These are phyloP conservation scores for Odontamblyopus lacepedii DNA, from an alignment of 2,797 vertebrate species.

Conservation along the genomic window DNA sequence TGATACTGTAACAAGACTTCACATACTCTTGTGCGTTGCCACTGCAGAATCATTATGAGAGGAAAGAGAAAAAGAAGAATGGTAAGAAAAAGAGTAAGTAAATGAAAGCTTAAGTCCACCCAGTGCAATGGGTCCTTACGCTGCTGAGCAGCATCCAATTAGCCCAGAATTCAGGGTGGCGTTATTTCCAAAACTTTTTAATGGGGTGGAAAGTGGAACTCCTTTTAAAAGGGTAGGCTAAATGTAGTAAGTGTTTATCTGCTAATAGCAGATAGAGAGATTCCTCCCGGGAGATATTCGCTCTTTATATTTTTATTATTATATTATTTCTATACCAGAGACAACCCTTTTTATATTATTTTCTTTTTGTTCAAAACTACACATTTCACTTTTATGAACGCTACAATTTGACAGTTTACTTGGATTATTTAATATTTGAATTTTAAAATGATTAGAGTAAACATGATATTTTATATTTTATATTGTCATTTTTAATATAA, in stretches of 20 bases:
- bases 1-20: constrained; percentile 49
- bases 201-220: constrained; percentile 85
- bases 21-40: neutral
- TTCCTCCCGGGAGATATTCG: constrained; percentile 82
- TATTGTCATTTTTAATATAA: neutral
- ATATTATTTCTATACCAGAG: constrained; percentile 2
- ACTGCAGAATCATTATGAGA: neutral
- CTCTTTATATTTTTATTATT: constrained; percentile 19
- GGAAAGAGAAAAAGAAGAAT: constrained; percentile 40
- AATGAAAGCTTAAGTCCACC: constrained; percentile 57
- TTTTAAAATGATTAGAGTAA: neutral
- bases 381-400: neutral
- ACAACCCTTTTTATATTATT: neutral
- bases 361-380: neutral
- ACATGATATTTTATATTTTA: neutral
- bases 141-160: constrained; percentile 84
- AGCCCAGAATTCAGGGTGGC: constrained; percentile 84
- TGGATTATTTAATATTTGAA: neutral
- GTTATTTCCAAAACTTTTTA: constrained; percentile 92
- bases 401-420: neutral
- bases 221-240: constrained; percentile 85
- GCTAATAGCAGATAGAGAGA: constrained; percentile 35
- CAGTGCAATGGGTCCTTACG: constrained; percentile 58
- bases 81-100: constrained; percentile 62
- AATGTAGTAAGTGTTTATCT: constrained; percentile 79